These are phyloP conservation scores for Campopleginae sp. DNA, from an alignment of 2,888 invertebrate genomes.

Conservation along the genomic window DNA sequence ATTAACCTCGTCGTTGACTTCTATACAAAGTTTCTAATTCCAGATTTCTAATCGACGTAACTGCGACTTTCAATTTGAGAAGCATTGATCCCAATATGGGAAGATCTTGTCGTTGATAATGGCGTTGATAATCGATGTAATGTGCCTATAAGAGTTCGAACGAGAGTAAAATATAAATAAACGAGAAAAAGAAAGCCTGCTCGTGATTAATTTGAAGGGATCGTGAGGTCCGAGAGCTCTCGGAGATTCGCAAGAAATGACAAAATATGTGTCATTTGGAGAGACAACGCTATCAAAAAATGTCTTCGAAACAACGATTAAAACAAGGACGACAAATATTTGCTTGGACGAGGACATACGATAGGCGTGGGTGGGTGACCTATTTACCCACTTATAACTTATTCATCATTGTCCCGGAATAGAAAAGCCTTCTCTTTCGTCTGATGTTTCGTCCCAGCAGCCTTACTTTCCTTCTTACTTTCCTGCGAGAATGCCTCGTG, in stretches of 20 bases:
- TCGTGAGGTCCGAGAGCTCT: neutral
- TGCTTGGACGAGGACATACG: slow-evolving; percentile 61
- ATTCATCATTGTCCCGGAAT: slow-evolving; percentile 67
- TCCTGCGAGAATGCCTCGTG: slow-evolving; percentile 40
- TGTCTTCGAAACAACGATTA: slow-evolving; percentile 30
- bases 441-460: slow-evolving; percentile 32
- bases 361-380: slow-evolving; percentile 71
- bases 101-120: neutral
- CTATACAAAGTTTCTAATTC: slow-evolving; percentile 68
- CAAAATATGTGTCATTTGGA: too few relatives aligned
- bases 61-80: slow-evolving; percentile 60
- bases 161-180: neutral
- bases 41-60: slow-evolving; percentile 68
- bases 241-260: neutral
- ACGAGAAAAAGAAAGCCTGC: neutral
- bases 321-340: slow-evolving; percentile 46
- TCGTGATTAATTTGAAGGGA: neutral
- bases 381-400: slow-evolving; percentile 76
- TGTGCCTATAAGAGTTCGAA: neutral
- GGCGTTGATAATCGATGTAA: neutral
- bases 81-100: slow-evolving; percentile 28
- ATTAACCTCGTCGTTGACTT: slow-evolving; percentile 58
- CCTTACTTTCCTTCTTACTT: slow-evolving; percentile 40
- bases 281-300: neutral
- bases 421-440: slow-evolving; percentile 60